Base-by-base conservation (phyloP, 2,888 invertebrate species). In the Papilio gigon region DNA sequence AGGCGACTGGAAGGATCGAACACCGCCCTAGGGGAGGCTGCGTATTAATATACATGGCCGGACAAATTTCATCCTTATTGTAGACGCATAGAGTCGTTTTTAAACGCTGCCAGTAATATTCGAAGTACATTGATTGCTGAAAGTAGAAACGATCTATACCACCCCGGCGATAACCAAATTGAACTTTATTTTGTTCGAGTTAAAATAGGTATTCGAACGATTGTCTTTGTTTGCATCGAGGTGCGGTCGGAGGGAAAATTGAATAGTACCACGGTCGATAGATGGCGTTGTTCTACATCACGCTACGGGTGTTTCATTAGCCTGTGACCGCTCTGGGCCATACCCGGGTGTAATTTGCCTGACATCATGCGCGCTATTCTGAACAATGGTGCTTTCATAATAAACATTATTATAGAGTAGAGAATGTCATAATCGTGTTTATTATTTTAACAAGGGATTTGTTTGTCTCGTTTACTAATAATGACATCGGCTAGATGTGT, bases 1-100 rank as follows among this genome's bases (percentile, higher is more conserved):
- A 85, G 85, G 87, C 89, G 89, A 91, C 91, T 91, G 91, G 83
- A 84, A 85, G 89, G 89, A 91, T 91, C 91, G 91, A 92, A 87
- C 88, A 85, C 83, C 82, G 85, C 87, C 88, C 87, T 82, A 81
- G 90, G 91, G 91, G 90, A 92, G 90, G 89, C 90, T 91, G 91
- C 88, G 89, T 90, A 84, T 84, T 83, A 82, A 86, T 85, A 86
- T 84, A 73, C 71, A 42, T 74, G 25, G 22, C 58, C 76, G 61
- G 70, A 68, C 78, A 35, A 85, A 75, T 75, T 70, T 75, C 73
- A 68, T 80, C 83, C 77, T 76, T 75, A 74, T 64, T 47, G 22
- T 56, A 37, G 61, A 53, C 42, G 20, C 74, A 75, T 85, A 87
- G 73, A 79, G 85, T 79, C 70, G 67, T 53, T 76, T 80, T 84